Base-by-base conservation (phyloP, 1,140 invertebrate genomes). In the Aphis gossypii region DNA sequence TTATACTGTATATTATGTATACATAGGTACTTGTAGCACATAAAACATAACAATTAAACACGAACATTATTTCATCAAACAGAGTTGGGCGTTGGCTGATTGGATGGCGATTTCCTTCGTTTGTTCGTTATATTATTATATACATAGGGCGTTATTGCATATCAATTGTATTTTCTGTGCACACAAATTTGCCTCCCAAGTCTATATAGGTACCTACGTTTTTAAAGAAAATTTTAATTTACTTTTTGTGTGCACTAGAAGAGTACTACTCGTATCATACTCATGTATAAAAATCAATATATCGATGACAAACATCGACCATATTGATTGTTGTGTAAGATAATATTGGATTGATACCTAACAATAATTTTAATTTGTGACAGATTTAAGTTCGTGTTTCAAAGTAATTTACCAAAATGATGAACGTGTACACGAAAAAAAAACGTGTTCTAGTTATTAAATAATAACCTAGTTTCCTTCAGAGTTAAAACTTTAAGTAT, bases 11-110 rank as follows among this genome's bases (percentile, higher is more conserved):
- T n/a, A 86, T 7, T n/a, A 30, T 86, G 30, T 46, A 41, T 23
- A 84, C 44, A 20, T 86, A 30, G 3, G 21, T 41, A 41, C 38
- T 25, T 30, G 23, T 44, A 76, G 30, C 60, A 76, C 60, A 76
- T 76, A 76, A 76, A 76, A 76, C 60, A 76, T 76, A 76, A 76
- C 60, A 76, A 76, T 76, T 76, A 76, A 76, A 76, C 30, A 76
- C 60, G 14, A 76, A 76, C 4, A 76, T 76, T 76, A 76, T 76
- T 76, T 18, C 11, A 76, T n/a, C 60, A 1, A 76, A 35, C 60
- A 14, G 4, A 76, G 14, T 76, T 76, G n/a, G 60, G 60, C 60
- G 60, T 76, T 76, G 60, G 60, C 60, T n/a, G 30, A 14, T 76
- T 35, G 60, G 14, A n/a, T 76, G 11, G 56, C 56, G 60, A 76